Conservation (phyloP, 2,888 invertebrate genomes). For the Tyria jacobaeae region DNA sequence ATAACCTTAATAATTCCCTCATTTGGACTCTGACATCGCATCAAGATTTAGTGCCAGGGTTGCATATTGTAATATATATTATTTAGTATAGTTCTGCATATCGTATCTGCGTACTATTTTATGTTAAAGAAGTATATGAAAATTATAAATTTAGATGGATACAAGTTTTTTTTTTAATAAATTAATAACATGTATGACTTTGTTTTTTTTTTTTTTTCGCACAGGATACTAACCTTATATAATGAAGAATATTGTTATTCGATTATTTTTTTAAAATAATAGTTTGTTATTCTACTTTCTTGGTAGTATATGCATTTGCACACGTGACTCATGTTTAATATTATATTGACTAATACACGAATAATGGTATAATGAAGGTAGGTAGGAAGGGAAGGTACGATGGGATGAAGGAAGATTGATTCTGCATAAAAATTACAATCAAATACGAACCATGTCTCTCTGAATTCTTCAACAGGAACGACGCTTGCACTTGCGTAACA, state of each 20-base stretch:
- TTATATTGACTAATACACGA: too few species aligned
- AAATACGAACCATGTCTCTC: too few species aligned
- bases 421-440: too few species aligned
- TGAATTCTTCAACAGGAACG: too few species aligned
- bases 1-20: background rate
- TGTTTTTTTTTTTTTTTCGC: background rate
- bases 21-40: background rate
- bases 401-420: too few species aligned
- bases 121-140: background rate
- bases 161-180: background rate
- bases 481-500: too few species aligned
- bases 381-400: too few species aligned
- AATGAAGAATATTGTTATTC: background rate
- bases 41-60: background rate
- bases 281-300: too few species aligned
- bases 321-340: too few species aligned
- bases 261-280: too few species aligned
- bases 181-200: background rate
- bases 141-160: background rate
- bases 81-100: background rate
- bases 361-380: too few species aligned
- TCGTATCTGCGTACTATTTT: background rate
- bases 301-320: too few species aligned
- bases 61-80: background rate
- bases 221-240: background rate